Evolutionary conservation across 2,113 vertebrate genomes (phyloP).

Genomic region (Cololabis saira): DNA sequence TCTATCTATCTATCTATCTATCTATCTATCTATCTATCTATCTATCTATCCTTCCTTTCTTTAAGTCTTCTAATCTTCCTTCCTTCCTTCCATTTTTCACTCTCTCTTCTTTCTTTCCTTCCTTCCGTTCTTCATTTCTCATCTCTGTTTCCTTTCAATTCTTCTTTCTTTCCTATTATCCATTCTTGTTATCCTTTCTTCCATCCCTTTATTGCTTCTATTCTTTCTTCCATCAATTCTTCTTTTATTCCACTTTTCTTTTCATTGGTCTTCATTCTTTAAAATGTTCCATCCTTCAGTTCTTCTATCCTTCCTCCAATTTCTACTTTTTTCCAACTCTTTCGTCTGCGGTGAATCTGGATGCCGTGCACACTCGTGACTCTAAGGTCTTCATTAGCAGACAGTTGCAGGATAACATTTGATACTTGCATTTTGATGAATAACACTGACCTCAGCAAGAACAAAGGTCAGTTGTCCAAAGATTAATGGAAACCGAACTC

Average conservation of each 20-base stretch:
- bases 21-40: no score
- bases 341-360: not conserved
- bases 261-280: not conserved
- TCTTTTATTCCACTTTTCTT: not conserved
- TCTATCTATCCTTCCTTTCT: no score
- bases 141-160: no score
- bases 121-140: no score
- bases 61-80: no score
- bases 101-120: no score
- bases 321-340: not conserved
- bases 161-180: not conserved
- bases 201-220: no score
- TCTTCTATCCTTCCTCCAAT: not conserved
- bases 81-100: no score
- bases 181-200: no score
- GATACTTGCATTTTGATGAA: not conserved
- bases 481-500: conserved; percentile 13
- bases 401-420: conserved; percentile 4
- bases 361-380: not conserved
- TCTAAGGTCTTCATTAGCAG: conserved; percentile 14
- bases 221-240: no score
- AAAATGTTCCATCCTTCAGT: not conserved
- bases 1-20: no score
- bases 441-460: conserved; percentile 1
- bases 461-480: conserved; percentile 10